Percentiles rank a stretch among this genome's conserved stretches.
Evolutionary conservation across 2,888 invertebrate species (phyloP).

Genomic region (Seira sanloemensis): DNA sequence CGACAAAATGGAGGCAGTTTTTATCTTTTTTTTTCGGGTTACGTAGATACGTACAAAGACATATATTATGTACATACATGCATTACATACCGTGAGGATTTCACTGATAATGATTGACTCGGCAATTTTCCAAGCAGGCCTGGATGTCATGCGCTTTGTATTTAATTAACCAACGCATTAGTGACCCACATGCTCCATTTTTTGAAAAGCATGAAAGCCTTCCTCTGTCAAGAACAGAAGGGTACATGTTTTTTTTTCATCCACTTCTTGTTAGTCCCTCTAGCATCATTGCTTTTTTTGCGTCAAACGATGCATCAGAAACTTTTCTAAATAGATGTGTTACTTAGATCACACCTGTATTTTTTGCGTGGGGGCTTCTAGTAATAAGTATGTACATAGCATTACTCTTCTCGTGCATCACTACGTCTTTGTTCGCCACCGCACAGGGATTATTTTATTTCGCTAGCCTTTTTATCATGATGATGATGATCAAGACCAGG

Average conservation of each 20-base stretch:
- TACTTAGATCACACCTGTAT: neutral
- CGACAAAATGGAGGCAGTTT: no score
- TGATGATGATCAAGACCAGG: neutral
- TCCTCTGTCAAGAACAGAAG: neutral
- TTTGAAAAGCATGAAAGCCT: no score
- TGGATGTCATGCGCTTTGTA: neutral
- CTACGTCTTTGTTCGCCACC: neutral
- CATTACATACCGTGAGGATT: neutral
- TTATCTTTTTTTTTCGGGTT: neutral
- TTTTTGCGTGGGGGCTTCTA: neutral
- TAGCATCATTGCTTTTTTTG: neutral
- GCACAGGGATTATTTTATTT: neutral
- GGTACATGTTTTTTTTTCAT: no score
- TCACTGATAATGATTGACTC: neutral
- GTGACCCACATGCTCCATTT: neutral
- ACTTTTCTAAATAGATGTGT: neutral
- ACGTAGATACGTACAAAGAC: neutral
- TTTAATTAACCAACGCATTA: no score
- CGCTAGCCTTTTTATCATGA: neutral
- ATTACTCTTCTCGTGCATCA: neutral
- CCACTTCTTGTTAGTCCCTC: neutral
- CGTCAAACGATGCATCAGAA: neutral
- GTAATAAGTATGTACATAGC: neutral
- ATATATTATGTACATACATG: neutral
- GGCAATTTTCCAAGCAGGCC: neutral